These are phyloP conservation scores for Mesochorus sp. DNA, from an alignment of 2,888 invertebrate species.

Conservation along the genomic window DNA sequence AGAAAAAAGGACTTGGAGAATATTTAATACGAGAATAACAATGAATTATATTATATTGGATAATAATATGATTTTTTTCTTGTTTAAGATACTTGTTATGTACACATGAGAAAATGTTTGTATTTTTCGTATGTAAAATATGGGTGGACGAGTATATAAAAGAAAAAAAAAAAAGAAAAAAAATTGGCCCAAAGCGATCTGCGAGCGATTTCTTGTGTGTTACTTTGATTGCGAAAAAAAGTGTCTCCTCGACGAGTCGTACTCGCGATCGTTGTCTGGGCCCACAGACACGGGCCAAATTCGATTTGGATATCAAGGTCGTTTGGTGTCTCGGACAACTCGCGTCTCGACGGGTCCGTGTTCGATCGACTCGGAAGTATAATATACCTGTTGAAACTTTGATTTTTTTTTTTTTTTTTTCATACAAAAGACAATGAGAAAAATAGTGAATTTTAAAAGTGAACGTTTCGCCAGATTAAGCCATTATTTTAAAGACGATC, in stretches of 20 bases:
- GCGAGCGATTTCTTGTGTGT: not conserved
- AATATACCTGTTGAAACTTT: not conserved
- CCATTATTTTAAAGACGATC: slow-evolving; percentile 15
- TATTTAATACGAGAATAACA: slow-evolving; percentile 35
- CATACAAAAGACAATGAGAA: too few relatives aligned
- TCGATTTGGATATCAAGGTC: slow-evolving; percentile 65
- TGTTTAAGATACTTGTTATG: slow-evolving; percentile 13
- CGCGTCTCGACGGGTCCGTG: slow-evolving; percentile 2
- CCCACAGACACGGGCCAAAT: slow-evolving; percentile 54
- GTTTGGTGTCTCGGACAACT: slow-evolving; percentile 31
- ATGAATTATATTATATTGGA: slow-evolving; percentile 39
- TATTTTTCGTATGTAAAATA: not conserved
- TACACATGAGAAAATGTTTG: slow-evolving; percentile 28
- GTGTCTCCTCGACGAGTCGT: slow-evolving; percentile 10
- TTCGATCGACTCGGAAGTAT: slow-evolving; percentile 15
- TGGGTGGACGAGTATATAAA: not conserved
- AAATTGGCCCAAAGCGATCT: not conserved
- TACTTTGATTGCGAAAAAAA: not conserved
- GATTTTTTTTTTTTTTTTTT: not conserved
- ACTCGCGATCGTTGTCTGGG: slow-evolving; percentile 46
- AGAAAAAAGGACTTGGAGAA: slow-evolving; percentile 37
- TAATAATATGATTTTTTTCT: not conserved
- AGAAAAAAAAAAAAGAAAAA: too few relatives aligned
- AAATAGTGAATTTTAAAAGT: slow-evolving; percentile 5
- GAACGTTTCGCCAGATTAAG: slow-evolving; percentile 25